Base-by-base conservation (phyloP, 2,888 invertebrate genomes). In the Chrysodeixis includens region DNA sequence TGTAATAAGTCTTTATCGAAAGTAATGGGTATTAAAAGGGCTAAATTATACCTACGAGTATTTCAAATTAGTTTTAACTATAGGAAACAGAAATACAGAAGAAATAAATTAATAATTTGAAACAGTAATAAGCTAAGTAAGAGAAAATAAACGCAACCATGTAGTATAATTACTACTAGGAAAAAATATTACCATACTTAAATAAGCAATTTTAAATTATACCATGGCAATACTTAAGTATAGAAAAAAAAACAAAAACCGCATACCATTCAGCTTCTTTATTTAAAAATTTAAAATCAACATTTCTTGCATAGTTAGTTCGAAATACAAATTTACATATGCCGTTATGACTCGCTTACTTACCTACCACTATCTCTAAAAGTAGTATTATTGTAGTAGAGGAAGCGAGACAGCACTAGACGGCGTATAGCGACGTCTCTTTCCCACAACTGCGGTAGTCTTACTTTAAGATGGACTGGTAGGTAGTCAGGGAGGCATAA, bases 271-370 rank as follows among this genome's bases (percentile, higher is more conserved):
- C 32, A 32, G 56, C 53, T 71, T 66, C 56, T 76, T 66, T 70
- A 65, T 65, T 59, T 57, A 49, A 58, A 60, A 71, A 71, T 76
- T 66, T 59, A 71, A 76, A 66, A 64, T 57, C 32, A 65, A 55
- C 57, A 58, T 62, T 66, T 62, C 62, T 71, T 58, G 67, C 60
- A 62, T 74, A 76, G 62, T 14, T 74, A 74, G 62, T 14, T 64
- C 30, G 14, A 16, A 52, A 61, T 35, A 61, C 77, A 62, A 79
- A 73, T 7, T 70, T 79, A 70, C 8, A 26, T 66, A 10, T 70
- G 63, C 80, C 57, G 79, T 79, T 70, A 71, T 18, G 8, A 8
- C 16, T 60, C 26, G 26, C 26, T 26, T 26, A 26, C 26, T n/a
- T n/a, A 26, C 26, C 6, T 26, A 26, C 26, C 6, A 26, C 6